Conservation (phyloP, 2,888 invertebrate genomes). For the Drosophila algonquin region DNA sequence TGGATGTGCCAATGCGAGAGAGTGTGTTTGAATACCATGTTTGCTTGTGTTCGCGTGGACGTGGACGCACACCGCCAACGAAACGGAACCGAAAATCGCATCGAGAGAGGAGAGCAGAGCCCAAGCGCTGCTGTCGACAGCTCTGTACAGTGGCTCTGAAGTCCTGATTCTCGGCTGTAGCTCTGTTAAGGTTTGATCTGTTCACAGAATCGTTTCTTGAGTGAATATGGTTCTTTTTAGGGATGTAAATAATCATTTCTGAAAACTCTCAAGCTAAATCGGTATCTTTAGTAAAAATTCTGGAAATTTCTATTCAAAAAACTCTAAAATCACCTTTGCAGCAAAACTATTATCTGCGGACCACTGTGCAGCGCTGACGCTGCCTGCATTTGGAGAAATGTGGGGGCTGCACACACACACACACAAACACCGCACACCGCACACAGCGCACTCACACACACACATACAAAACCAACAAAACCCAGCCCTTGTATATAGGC, state of each 20-base stretch:
- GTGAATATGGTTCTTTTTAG: not conserved
- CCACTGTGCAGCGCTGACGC: conserved; percentile 36
- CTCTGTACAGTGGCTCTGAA: conserved; percentile 24
- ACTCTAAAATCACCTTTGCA: not conserved
- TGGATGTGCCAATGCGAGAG: conserved; percentile 19
- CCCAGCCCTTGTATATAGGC: conserved; percentile 66
- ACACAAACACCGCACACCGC: conserved; percentile 3
- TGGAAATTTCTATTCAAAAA: no score
- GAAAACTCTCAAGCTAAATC: not conserved
- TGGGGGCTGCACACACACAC: conserved; percentile 71
- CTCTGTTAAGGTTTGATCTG: not conserved
- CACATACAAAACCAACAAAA: conserved; percentile 39
- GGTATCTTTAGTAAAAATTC: no score
- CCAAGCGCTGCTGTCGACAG: conserved; percentile 31
- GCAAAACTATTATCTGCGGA: not conserved
- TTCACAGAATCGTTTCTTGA: not conserved
- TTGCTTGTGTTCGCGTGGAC: conserved; percentile 64
- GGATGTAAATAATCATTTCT: not conserved
- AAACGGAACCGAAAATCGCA: conserved; percentile 65
- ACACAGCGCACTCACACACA: conserved; percentile 42
- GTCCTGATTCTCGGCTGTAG: not conserved
- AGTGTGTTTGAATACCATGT: conserved; percentile 46
- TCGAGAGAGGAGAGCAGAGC: conserved; percentile 46
- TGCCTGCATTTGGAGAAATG: conserved; percentile 76
- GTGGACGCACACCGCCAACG: conserved; percentile 52